Base-by-base conservation (phyloP, 2,888 invertebrate genomes). In the Labia minor region DNA sequence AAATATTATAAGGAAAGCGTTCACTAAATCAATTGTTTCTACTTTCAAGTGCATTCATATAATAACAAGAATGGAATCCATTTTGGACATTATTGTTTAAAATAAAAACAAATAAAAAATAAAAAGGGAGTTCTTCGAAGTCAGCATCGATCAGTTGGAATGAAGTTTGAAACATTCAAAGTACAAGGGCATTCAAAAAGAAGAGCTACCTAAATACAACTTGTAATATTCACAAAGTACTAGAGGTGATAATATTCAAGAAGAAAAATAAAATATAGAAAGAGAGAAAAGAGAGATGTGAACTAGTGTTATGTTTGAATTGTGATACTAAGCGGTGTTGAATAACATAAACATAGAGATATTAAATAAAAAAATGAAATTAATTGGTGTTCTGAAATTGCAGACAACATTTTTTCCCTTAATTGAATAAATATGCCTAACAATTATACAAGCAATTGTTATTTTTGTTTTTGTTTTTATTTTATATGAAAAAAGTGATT, bases 261-360 rank as follows among this genome's bases (percentile, higher is more conserved):
- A 6, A 33, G n/a, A 49, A 49, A 49, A 49, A n/a, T n/a, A n/a
- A n/a, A n/a, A n/a, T 2, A 11, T 49, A 49, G 49, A 16, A 16
- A 49, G 49, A 49, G n/a, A 49, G 49, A 16, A 49, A 14, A 49
- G n/a, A 49, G 49, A n/a, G 49, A 49, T 49, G 49, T 49, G 49
- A 49, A 14, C 49, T 49, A 49, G 49, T 49, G 49, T 49, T 4
- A 49, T 49, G 49, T 49, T 10, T 49, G 49, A 49, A 3, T 49
- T 4, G 49, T 49, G 49, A 49, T 11, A 49, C 49, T 49, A 49
- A 49, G 49, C 49, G 49, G 49, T 49, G 49, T 49, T 11, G 49
- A 49, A 49, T 8, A 49, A 4, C 49, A 49, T 8, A 49, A 49
- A 49, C 49, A 49, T 8, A 49, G 8, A 49, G 3, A 49, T 3